Evolutionary conservation across 2,797 vertebrate species (phyloP).

Genomic region (Poliocrania exsul): DNA sequence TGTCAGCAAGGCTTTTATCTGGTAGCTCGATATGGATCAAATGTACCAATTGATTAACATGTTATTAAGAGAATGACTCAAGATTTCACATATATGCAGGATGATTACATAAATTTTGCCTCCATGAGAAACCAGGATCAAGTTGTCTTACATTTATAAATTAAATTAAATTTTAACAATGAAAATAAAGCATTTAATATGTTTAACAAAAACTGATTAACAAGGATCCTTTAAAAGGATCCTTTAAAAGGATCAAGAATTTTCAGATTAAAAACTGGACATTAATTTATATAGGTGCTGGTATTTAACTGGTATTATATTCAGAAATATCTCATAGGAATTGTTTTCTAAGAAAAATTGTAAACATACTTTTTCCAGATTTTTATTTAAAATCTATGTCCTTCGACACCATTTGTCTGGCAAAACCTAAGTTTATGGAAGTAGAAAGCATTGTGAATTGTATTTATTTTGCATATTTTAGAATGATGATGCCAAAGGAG

Average conservation of each 20-base stretch:
- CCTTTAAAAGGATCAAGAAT: not conserved
- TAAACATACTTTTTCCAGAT: not conserved
- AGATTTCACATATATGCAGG: not conserved
- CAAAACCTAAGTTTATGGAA: not conserved
- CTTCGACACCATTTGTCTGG: not conserved
- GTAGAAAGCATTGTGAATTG: not conserved
- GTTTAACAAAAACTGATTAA: not conserved
- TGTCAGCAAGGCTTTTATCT: not conserved
- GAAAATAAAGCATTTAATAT: not conserved
- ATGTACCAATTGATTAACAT: not conserved
- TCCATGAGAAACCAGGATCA: not conserved
- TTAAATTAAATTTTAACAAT: not conserved
- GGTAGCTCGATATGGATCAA: not conserved
- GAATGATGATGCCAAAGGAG: not conserved
- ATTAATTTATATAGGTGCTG: not conserved
- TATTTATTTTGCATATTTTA: not conserved
- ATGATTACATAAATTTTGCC: not conserved
- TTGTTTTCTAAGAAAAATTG: not conserved
- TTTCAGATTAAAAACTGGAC: not conserved
- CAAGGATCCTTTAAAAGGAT: not conserved
- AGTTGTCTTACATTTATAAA: not conserved
- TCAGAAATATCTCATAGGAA: not conserved
- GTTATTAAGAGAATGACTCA: not conserved
- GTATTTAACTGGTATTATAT: not conserved
- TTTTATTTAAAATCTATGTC: not conserved